Base-by-base conservation (phyloP, 1,140 invertebrate genomes). In the Melipona quadrifasciata region DNA sequence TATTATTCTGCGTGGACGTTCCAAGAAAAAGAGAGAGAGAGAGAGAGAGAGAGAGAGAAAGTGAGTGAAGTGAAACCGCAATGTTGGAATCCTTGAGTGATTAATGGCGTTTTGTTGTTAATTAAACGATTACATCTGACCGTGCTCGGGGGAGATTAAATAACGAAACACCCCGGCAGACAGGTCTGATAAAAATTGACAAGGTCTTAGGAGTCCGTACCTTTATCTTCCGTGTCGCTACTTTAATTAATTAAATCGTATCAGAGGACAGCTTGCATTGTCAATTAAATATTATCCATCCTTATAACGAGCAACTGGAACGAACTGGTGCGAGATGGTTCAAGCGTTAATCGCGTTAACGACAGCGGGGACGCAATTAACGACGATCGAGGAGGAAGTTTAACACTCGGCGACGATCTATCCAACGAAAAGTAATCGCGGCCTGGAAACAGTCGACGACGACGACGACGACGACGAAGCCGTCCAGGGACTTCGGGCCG, bases 391-490 rank as follows among this genome's bases (percentile, higher is more conserved):
- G 39, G 31, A 0, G 24, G 39, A 47, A 51, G 61, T 39, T 75
- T 31, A 82, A 82, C 24, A 61, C 47, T 2, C 31, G 55, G 12
- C 21, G 39, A 65, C 24, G 51, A 67, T 82, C 34, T 53, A 14
- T 16, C 55, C n/a, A 57, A 78, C 74, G 65, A 88, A 88, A 88
- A 88, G 85, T 89, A 89, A 86, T 88, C 81, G 68, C 55, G 53
- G 55, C 39, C 72, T 61, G 65, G 81, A 70, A 78, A 61, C 61
- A 61, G 81, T 84, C 78, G 76, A 73, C 61, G 61, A n/a, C 64
- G 72, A 39, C 67, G 73, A 71, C 78, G 76, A 73, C 61, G 61
- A 27, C 64, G 68, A 39, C 67, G 73, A 75, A 47, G 6, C 39
- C 39, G 39, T 47, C 39, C 6, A 10, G 8, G 39, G 8, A 6